Base-by-base conservation (phyloP, 2,797 vertebrate species). In the Halcyon smyrnensis region DNA sequence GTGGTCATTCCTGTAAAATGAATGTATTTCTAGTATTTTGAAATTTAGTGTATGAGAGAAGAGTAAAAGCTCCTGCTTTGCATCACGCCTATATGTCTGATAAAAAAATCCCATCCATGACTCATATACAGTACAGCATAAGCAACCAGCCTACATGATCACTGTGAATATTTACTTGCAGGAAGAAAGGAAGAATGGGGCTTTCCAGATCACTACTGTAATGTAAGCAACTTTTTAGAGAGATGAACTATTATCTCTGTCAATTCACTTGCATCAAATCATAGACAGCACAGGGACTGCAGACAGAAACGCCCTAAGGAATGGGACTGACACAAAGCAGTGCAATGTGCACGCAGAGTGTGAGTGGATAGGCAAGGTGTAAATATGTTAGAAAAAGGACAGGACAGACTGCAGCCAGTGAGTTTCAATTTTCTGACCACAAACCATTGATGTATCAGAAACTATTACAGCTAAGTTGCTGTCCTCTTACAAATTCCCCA, bases 161-260 rank as follows among this genome's bases (percentile, higher is more conserved):
- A 11, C 54, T 45, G 17, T 68, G 39, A 86, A 76, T 45, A 48
- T 51, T 77, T 36, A 89, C 60, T 94, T 71, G 86, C 17, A n/a
- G 64, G 32, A 91, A 92, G 24, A 37, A 48, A 48, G 74, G 56
- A 94, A 81, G 28, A 8, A 12, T 39, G 89, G 95, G 87, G 56
- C 67, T 96, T 97, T 95, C 93, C 95, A 93, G 48, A 77, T 50
- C 81, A 36, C 37, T 43, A 15, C 32, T 82, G 54, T 57, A 78
- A n/a, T 8, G 50, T 36, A 68, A 76, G 53, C 36, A 32, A 54
- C 25, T 57, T 92, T 78, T 88, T 46, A 30, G 43, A 45, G 34
- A 74, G 12, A 74, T 32, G 8, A 89, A 32, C 17, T 62, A 24
- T 39, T 53, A 37, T 56, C 84, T 82, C 63, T 92, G 34, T 59